phyloP scores from a whole-genome alignment of 2,113 vertebrate species.

The Athene cunicularia region DNA sequence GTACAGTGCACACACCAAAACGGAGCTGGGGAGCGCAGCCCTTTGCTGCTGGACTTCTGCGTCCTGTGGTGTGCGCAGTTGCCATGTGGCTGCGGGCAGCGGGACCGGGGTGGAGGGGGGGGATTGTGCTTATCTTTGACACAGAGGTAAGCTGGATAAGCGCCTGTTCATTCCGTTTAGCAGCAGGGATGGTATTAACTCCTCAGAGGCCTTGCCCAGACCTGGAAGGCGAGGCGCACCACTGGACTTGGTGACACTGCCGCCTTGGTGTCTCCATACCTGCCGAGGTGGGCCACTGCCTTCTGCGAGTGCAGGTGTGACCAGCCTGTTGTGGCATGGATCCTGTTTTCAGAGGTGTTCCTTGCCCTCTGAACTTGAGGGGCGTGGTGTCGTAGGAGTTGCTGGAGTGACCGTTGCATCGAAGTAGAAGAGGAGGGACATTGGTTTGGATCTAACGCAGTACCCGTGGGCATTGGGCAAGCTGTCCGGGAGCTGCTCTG shows the following conservation, averaged over 20 bases:
- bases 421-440: background rate
- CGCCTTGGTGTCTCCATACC: background rate
- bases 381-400: background rate
- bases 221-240: background rate
- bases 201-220: background rate
- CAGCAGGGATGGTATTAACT: constrained; percentile 27
- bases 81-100: background rate
- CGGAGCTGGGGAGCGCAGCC: background rate
- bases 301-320: background rate
- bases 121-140: background rate
- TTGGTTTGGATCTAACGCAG: background rate
- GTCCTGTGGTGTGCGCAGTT: rapidly evolving
- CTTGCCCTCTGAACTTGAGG: background rate
- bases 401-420: background rate
- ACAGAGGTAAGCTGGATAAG: constrained; percentile 44
- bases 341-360: background rate
- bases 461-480: rapidly evolving
- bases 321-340: background rate
- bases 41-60: background rate
- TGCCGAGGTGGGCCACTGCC: background rate
- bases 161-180: background rate
- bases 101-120: background rate
- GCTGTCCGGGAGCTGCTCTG: background rate
- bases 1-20: constrained; percentile 51
- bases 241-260: background rate